phyloP scores from a whole-genome alignment of 2,888 invertebrate genomes.

The Druceiella hillmani region DNA sequence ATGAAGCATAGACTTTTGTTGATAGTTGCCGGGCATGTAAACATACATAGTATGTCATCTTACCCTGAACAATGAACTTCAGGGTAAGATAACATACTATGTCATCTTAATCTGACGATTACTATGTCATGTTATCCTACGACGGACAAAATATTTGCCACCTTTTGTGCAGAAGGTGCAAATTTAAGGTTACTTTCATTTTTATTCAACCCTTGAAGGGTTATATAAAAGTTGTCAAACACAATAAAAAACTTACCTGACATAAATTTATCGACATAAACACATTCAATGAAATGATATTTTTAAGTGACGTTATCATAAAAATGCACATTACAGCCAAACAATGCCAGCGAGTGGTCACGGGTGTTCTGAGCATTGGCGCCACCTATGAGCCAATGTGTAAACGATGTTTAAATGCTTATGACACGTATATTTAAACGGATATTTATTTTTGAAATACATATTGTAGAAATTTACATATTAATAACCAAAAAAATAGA shows the following conservation, averaged over 20 bases:
- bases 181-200: background rate
- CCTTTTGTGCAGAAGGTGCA: background rate
- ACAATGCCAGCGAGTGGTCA: background rate
- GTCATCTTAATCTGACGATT: slow-evolving; percentile 1
- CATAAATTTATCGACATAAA: background rate
- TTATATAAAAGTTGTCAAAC: background rate
- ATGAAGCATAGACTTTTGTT: background rate
- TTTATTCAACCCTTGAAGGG: background rate
- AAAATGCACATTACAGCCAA: slow-evolving; percentile 1
- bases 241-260: slow-evolving; percentile 1
- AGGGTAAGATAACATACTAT: background rate
- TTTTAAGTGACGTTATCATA: background rate
- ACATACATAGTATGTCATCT: background rate
- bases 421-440: background rate
- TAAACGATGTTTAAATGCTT: background rate
- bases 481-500: no score
- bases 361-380: background rate
- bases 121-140: slow-evolving; percentile 1
- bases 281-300: background rate
- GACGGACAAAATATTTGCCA: background rate
- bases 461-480: no score
- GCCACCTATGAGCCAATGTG: slow-evolving; percentile 1
- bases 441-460: background rate
- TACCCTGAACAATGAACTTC: background rate
- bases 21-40: slow-evolving; percentile 1